These are phyloP conservation scores for Morpho deidamia DNA, from an alignment of 2,888 invertebrate species.

Conservation along the genomic window DNA sequence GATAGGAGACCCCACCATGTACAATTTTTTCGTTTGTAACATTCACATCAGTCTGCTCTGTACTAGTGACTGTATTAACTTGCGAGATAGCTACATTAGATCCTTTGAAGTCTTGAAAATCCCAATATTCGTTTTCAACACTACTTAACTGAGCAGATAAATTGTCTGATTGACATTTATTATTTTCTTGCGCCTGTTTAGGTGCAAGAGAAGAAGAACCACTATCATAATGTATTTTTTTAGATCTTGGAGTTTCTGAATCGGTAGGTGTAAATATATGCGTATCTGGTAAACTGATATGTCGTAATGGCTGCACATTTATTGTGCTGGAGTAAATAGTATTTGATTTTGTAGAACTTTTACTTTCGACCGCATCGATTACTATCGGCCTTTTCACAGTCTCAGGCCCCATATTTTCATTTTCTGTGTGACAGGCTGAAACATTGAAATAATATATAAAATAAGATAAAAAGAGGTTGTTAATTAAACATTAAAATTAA, in stretches of 20 bases:
- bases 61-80: constrained; percentile 9
- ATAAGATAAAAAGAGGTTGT: no score
- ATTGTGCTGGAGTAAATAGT: constrained; percentile 61
- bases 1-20: constrained; percentile 34
- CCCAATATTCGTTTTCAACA: constrained; percentile 53
- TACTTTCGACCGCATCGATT: constrained; percentile 53
- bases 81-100: constrained; percentile 26
- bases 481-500: no score
- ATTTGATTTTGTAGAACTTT: constrained; percentile 45
- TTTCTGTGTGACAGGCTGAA: constrained; percentile 65
- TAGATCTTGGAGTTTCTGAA: constrained; percentile 71
- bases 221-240: constrained; percentile 67
- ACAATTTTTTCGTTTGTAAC: constrained; percentile 23
- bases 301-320: constrained; percentile 61
- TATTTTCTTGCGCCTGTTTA: constrained; percentile 32
- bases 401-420: constrained; percentile 32
- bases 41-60: constrained; percentile 16
- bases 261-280: constrained; percentile 74
- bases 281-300: constrained; percentile 70
- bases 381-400: constrained; percentile 45
- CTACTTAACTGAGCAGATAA: constrained; percentile 17
- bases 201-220: constrained; percentile 47
- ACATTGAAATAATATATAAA: constrained; percentile 23
- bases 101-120: constrained; percentile 65
- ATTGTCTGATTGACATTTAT: constrained; percentile 28